Conservation (phyloP, 2,797 vertebrate species). For the Novumbra hubbsi region DNA sequence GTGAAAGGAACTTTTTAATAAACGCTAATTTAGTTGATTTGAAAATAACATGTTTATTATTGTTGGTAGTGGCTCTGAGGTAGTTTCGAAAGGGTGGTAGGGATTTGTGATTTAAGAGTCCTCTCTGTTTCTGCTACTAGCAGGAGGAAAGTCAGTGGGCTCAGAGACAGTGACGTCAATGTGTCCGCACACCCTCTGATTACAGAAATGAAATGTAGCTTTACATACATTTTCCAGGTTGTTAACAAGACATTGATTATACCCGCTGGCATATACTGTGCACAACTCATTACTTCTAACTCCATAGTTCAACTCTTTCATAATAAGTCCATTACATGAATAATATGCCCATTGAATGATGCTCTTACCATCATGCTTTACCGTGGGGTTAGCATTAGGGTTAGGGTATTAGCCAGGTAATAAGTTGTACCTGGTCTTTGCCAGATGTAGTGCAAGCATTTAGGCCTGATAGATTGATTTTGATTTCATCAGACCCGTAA, state of each 20-base stretch:
- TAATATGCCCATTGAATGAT: too few species aligned
- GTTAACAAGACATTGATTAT: conserved; percentile 48
- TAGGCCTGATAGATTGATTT: too few species aligned
- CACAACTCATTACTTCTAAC: conserved; percentile 19
- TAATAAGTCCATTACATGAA: conserved; percentile 11
- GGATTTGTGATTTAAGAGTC: conserved; percentile 36
- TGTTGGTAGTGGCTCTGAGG: conserved; percentile 40
- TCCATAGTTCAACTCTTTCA: conserved; percentile 6
- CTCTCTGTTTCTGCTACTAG: conserved; percentile 10
- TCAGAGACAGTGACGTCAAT: conserved; percentile 44
- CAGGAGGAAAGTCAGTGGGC: conserved; percentile 1
- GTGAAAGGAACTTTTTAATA: conserved; percentile 61
- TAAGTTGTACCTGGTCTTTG: too few species aligned
- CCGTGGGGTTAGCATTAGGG: too few species aligned
- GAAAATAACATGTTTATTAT: conserved; percentile 61
- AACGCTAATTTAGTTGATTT: conserved; percentile 55
- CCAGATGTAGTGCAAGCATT: too few species aligned
- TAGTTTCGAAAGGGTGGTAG: conserved; percentile 16
- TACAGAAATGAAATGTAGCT: conserved; percentile 29
- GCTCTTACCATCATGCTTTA: too few species aligned
- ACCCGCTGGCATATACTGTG: conserved; percentile 16
- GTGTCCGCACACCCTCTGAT: conserved; percentile 32
- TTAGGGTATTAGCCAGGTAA: too few species aligned
- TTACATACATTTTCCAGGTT: conserved; percentile 48
- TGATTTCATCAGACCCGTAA: too few species aligned